Evolutionary conservation across 2,797 vertebrate species (phyloP).

Genomic region (Pangasius krempfi): DNA sequence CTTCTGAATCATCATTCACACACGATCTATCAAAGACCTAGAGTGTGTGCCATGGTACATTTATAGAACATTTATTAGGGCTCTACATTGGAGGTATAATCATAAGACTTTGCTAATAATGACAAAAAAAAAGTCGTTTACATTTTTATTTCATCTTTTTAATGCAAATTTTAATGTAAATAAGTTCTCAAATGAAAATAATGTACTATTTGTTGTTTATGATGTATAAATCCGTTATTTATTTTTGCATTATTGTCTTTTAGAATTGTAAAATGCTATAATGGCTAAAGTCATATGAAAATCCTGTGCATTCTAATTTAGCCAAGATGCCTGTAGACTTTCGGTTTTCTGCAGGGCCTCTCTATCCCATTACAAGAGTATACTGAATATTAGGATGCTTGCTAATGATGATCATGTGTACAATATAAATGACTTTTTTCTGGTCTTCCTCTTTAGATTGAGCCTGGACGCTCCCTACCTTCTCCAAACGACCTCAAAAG

Average conservation of each 20-base stretch:
- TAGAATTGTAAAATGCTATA: neutral
- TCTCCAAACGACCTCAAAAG: constrained; percentile 93
- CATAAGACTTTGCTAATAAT: neutral
- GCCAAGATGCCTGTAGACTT: neutral
- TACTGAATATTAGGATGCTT: neutral
- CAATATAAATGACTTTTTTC: neutral
- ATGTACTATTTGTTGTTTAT: too few relatives aligned
- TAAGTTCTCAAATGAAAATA: too few relatives aligned
- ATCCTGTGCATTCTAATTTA: neutral
- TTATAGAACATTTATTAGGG: constrained; percentile 14
- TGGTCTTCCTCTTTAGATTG: constrained; percentile 77
- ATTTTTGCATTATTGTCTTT: neutral
- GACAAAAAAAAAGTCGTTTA: neutral
- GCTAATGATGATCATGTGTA: neutral
- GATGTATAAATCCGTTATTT: too few relatives aligned
- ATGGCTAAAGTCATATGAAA: neutral
- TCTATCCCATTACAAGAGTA: neutral
- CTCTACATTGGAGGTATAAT: constrained; percentile 3
- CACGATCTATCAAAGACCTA: constrained; percentile 15
- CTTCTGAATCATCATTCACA: constrained; percentile 7
- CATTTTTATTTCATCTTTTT: neutral
- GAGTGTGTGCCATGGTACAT: constrained; percentile 9
- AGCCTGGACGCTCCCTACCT: constrained; percentile 85
- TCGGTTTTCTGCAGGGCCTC: neutral
- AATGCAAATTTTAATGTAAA: too few relatives aligned